Percentiles rank a stretch among this genome's conserved stretches.
These are phyloP conservation scores for Pogonognathellus flavescens DNA, from an alignment of 1,140 invertebrate species.

Conservation along the genomic window DNA sequence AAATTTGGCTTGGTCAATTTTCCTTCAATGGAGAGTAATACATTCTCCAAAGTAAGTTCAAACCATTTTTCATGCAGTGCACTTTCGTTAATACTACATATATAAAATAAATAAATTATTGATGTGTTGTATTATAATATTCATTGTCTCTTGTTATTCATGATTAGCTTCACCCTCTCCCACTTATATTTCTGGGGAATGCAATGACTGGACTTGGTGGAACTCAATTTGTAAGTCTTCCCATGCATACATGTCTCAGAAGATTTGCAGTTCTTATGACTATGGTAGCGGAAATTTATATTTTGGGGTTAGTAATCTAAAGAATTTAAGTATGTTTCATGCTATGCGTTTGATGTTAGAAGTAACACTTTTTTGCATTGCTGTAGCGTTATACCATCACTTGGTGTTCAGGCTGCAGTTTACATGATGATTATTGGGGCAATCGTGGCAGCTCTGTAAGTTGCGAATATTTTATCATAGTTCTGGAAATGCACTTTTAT, in stretches of 20 bases:
- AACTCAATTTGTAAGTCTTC: constrained; percentile 94
- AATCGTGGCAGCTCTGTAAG: constrained; percentile 79
- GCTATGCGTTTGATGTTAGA: background rate
- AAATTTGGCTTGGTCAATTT: constrained; percentile 81
- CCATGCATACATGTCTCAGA: constrained; percentile 97
- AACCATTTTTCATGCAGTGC: background rate
- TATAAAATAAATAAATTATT: background rate
- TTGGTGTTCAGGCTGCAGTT: constrained; percentile 84
- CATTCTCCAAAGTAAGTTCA: constrained; percentile 64
- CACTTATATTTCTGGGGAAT: constrained; percentile 94
- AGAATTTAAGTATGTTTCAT: background rate
- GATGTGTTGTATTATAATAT: background rate
- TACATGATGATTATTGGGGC: constrained; percentile 97
- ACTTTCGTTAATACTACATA: background rate
- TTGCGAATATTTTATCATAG: too few species aligned
- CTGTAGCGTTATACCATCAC: constrained; percentile 71
- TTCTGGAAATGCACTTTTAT: too few species aligned
- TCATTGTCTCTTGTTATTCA: constrained; percentile 31
- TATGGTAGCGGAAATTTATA: constrained; percentile 92
- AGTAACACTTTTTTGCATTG: background rate
- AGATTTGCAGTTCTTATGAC: constrained; percentile 99
- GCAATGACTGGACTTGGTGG: constrained; percentile 92
- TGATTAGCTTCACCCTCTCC: constrained; percentile 89
- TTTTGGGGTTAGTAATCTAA: constrained; percentile 78
- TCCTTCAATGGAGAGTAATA: constrained; percentile 75